Evolutionary conservation across 2,797 vertebrate species (phyloP).

Genomic region (Coluber constrictor): DNA sequence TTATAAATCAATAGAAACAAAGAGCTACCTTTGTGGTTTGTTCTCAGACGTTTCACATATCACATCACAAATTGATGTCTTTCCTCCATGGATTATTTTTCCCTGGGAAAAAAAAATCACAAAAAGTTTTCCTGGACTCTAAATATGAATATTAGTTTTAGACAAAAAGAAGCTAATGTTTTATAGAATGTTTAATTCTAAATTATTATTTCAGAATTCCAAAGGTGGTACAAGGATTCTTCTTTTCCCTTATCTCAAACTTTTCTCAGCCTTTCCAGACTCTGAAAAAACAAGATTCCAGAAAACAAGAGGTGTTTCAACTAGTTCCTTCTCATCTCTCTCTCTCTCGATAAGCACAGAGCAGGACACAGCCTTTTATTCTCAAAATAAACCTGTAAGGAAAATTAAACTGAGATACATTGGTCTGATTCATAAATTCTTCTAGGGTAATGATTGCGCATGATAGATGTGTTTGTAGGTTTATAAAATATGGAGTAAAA

Average conservation of each 20-base stretch:
- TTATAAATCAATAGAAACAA: neutral
- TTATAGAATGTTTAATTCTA: neutral
- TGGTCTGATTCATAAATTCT: neutral
- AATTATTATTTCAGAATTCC: neutral
- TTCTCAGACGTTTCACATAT: neutral
- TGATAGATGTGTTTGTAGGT: neutral
- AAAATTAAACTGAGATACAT: neutral
- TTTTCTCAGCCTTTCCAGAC: neutral
- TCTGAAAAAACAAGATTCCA: too few species aligned
- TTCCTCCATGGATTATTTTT: neutral
- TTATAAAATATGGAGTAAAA: neutral
- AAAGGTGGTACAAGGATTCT: neutral
- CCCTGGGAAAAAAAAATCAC: too few species aligned
- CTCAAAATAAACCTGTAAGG: neutral
- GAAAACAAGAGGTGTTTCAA: neutral
- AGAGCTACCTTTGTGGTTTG: neutral
- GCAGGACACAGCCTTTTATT: neutral
- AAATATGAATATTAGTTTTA: neutral
- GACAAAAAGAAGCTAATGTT: neutral
- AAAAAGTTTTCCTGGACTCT: neutral
- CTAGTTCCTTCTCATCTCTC: neutral
- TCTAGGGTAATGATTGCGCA: neutral
- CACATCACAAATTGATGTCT: neutral
- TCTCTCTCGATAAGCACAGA: neutral
- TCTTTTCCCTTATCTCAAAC: neutral